Percentiles rank a stretch among this genome's conserved stretches.
These are phyloP conservation scores for Cylloceria caligata DNA, from an alignment of 2,888 invertebrate genomes.

Conservation along the genomic window DNA sequence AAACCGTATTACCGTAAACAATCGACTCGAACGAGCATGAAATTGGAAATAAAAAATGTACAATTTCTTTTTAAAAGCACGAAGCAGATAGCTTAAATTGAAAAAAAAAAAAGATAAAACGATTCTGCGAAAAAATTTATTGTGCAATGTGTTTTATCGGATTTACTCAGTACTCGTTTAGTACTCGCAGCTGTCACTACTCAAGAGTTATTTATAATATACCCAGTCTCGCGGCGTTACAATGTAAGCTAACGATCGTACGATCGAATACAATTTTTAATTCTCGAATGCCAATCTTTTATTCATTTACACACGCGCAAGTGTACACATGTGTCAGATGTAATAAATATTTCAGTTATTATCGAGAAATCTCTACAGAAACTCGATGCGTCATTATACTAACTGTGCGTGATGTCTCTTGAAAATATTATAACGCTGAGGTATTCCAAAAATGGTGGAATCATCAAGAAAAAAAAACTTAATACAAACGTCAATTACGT, in stretches of 20 bases:
- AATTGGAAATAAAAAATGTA: constrained; percentile 50
- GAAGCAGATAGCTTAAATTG: constrained; percentile 20
- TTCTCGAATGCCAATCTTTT: constrained; percentile 30
- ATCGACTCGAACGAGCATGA: constrained; percentile 32
- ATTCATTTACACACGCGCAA: constrained; percentile 16
- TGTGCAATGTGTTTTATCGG: background rate
- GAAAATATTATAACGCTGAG: background rate
- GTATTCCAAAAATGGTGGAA: too few species aligned
- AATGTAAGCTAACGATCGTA: constrained; percentile 64
- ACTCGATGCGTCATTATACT: background rate
- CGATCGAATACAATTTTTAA: constrained; percentile 61
- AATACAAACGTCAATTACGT: too few species aligned
- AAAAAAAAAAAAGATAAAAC: constrained; percentile 10
- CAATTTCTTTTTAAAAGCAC: constrained; percentile 36
- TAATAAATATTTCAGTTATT: constrained; percentile 5
- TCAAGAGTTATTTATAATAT: constrained; percentile 45
- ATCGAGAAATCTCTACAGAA: background rate
- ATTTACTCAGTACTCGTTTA: constrained; percentile 48
- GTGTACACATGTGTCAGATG: constrained; percentile 6
- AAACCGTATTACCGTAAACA: background rate
- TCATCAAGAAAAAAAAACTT: too few species aligned
- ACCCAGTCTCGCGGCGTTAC: constrained; percentile 41
- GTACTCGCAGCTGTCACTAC: constrained; percentile 51
- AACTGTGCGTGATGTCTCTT: background rate
- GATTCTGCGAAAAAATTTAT: background rate